Base-by-base conservation (phyloP, 2,113 vertebrate genomes). In the Bufo bufo region DNA sequence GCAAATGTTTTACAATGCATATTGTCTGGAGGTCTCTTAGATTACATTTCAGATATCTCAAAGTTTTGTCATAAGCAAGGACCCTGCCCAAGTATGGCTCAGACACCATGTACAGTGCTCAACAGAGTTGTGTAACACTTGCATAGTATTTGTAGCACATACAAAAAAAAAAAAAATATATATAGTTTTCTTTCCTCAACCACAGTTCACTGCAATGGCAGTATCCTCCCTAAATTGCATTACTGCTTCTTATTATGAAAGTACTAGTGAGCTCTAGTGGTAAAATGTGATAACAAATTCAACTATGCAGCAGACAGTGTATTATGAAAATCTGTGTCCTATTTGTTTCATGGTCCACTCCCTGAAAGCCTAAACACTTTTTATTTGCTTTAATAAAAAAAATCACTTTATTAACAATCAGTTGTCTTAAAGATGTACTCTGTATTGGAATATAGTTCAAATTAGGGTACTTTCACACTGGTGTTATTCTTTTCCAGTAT, bases 141-240 rank as follows among this genome's bases (percentile, higher is more conserved):
- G 49, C 71, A 50, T 0, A 50, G 72, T 61, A 14, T 17, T 7
- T 81, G 54, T 61, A 50, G 16, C 12, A 17, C 7, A 58, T 43
- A 59, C 50, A 0, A 52, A 20, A 58, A 58, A 43, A 13, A 16
- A 33, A 33, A 33, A 33, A 33, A 33, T n/a, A n/a, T n/a, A n/a
- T n/a, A 43, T 10, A 6, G 47, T 33, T 63, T 11, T 50, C 17
- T 84, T 79, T 79, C 79, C 52, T 4, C 14, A 2, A 63, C 61
- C 12, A 43, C 66, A 59, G 6, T 86, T 43, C 66, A 43, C 58
- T 47, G 59, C 47, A 81, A 80, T 72, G 65, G 10, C 47, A 84
- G 52, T 77, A 77, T 83, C 58, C 33, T 49, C 54, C 49, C 87
- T 81, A 77, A 47, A 72, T 77, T 80, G 71, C 56, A 59, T 66